phyloP scores from a whole-genome alignment of 1,140 invertebrate species.

The Nasonia longicornis region DNA sequence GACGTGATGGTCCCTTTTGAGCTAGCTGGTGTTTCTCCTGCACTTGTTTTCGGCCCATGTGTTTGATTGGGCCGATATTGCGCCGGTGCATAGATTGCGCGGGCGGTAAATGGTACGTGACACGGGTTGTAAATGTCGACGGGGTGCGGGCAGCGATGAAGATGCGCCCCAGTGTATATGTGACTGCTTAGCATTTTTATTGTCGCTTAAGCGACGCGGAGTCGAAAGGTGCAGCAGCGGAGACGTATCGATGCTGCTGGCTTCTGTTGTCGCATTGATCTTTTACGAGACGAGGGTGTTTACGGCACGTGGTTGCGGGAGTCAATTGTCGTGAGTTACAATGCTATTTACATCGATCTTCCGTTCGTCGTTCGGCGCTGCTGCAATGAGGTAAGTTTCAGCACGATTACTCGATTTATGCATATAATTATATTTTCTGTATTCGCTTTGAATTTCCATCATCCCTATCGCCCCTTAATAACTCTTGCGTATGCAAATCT shows the following conservation, averaged over 20 bases:
- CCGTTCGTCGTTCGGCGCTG: too few species aligned
- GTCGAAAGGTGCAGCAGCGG: background rate
- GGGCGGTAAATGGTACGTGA: background rate
- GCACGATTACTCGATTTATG: too few species aligned
- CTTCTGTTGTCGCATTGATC: too few species aligned
- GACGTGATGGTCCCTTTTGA: background rate
- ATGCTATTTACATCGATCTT: too few species aligned
- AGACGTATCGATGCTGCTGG: too few species aligned
- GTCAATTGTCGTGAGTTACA: background rate
- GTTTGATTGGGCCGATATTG: background rate
- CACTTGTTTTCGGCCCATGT: background rate
- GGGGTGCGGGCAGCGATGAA: background rate
- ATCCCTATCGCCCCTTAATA: too few species aligned
- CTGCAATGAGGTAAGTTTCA: too few species aligned
- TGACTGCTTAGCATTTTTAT: constrained; percentile 11
- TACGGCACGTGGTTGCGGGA: background rate
- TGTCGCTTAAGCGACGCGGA: background rate
- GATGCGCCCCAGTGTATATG: background rate
- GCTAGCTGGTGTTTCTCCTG: background rate
- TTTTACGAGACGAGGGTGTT: background rate
- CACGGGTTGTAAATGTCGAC: background rate
- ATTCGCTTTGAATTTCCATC: too few species aligned
- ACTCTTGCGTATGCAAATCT: background rate
- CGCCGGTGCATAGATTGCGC: background rate
- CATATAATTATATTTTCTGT: too few species aligned